Evolutionary conservation across 2,113 vertebrate species (phyloP).

Genomic region (Colius striatus): DNA sequence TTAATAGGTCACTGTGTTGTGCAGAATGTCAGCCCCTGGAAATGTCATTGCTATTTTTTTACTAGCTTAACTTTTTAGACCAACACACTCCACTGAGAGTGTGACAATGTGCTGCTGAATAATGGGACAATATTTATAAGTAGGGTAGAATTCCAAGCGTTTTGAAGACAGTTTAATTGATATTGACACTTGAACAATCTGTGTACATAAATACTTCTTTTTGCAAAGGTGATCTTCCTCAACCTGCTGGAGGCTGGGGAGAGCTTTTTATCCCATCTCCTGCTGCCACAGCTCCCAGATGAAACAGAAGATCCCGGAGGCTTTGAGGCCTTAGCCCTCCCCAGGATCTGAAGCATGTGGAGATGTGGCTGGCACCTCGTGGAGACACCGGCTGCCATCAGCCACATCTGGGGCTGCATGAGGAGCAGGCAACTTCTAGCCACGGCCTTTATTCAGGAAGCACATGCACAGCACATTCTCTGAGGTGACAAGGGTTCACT

Average conservation of each 20-base stretch:
- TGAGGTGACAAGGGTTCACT: background rate
- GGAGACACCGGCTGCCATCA: background rate
- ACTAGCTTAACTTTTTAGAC: background rate
- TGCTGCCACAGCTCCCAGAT: background rate
- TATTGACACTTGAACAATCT: background rate
- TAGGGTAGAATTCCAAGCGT: background rate
- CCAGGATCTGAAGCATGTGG: background rate
- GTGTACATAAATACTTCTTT: background rate
- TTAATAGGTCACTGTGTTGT: conserved; percentile 8
- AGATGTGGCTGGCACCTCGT: accelerated
- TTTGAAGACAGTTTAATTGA: background rate
- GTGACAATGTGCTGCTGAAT: background rate
- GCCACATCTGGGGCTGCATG: background rate
- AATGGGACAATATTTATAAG: background rate
- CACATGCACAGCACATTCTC: background rate
- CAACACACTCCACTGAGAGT: background rate
- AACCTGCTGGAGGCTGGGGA: background rate
- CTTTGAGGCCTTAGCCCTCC: background rate
- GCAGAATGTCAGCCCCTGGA: conserved; percentile 8
- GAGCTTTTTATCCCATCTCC: background rate
- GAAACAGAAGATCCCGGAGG: background rate
- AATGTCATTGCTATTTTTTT: background rate
- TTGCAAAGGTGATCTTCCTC: background rate
- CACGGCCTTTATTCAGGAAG: background rate
- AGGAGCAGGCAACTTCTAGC: background rate